Percentiles rank a stretch among this genome's conserved stretches.
Conservation (phyloP, 2,888 invertebrate genomes). For the Marronus borbonicus region DNA sequence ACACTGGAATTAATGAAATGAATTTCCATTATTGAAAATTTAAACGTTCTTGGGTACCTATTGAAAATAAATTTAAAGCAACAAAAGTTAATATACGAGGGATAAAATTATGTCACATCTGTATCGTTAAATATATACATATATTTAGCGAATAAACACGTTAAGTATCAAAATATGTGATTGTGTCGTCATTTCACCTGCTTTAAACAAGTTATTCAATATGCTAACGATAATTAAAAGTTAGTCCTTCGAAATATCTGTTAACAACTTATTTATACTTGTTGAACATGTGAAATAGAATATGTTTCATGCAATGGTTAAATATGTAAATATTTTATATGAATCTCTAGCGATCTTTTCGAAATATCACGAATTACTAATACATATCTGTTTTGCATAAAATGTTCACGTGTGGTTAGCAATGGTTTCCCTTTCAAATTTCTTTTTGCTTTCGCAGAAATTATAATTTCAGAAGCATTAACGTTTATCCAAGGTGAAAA, state of each 20-base stretch:
- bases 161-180: no score
- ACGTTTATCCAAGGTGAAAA: no score
- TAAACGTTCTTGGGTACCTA: background rate
- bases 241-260: conserved; percentile 16
- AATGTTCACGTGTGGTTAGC: background rate
- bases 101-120: no score
- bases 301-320: background rate
- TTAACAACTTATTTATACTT: background rate
- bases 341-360: background rate
- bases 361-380: background rate
- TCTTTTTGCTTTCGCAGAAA: background rate
- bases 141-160: no score
- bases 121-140: no score
- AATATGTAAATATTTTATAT: background rate
- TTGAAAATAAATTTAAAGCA: background rate
- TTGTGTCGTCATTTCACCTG: background rate
- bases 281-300: conserved; percentile 10
- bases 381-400: background rate
- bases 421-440: background rate
- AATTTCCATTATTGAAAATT: background rate
- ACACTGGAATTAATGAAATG: background rate
- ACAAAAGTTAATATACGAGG: background rate
- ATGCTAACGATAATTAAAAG: background rate
- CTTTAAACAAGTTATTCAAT: background rate
- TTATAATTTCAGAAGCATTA: no score